These are phyloP conservation scores for Mareca strepera DNA, from an alignment of 2,797 vertebrate species.

Conservation along the genomic window DNA sequence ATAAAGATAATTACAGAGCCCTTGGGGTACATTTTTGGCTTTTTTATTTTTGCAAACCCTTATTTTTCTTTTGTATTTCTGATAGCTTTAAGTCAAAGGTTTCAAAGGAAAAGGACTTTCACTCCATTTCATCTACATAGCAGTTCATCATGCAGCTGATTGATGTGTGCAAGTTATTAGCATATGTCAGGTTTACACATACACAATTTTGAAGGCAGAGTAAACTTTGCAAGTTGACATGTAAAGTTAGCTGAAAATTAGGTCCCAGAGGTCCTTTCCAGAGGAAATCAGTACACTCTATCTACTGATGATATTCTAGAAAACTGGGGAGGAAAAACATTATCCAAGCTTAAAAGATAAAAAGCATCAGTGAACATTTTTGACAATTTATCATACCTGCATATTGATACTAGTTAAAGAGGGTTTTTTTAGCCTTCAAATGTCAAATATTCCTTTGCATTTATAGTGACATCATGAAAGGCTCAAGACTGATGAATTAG, in stretches of 20 bases:
- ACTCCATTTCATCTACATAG: not conserved
- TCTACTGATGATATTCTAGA: not conserved
- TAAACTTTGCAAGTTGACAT: not conserved
- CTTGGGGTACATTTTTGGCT: not conserved
- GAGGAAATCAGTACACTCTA: not conserved
- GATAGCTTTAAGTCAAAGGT: not conserved
- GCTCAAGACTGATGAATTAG: not conserved
- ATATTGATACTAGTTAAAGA: not conserved
- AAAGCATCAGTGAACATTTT: not conserved
- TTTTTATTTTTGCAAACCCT: not conserved
- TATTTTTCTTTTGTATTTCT: not conserved
- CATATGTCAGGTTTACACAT: not conserved
- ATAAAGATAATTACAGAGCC: not conserved
- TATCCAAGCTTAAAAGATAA: not conserved
- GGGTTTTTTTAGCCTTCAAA: not conserved
- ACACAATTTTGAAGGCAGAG: not conserved
- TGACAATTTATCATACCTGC: not conserved
- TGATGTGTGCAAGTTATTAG: not conserved
- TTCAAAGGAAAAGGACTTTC: not conserved
- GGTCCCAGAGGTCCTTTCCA: not conserved
- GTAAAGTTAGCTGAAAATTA: not conserved
- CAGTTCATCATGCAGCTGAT: not conserved
- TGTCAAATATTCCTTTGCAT: not conserved
- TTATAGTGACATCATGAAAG: not conserved
- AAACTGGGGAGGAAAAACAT: not conserved